phyloP scores from a whole-genome alignment of 2,113 vertebrate genomes.

The Deroptyus accipitrinus region DNA sequence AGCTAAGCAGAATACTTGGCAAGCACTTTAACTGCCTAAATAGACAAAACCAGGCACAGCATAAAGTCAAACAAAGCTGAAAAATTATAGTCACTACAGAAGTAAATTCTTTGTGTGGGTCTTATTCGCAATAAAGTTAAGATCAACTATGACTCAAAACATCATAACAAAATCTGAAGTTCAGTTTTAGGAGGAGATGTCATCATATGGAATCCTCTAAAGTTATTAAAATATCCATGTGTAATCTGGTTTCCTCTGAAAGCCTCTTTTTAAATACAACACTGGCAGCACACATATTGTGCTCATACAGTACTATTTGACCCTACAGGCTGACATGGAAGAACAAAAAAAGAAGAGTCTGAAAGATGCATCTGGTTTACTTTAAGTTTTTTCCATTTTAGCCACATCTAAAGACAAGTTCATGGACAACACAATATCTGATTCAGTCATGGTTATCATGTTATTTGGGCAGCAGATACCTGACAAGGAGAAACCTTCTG shows the following conservation, averaged over 20 bases:
- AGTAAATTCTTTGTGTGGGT: not conserved
- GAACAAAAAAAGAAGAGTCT: not conserved
- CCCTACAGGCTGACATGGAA: not conserved
- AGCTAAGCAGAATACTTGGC: not conserved
- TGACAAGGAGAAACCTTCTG: not conserved
- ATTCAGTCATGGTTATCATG: not conserved
- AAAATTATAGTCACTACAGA: not conserved
- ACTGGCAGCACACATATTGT: not conserved
- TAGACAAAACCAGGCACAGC: not conserved
- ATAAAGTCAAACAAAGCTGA: conserved; percentile 23
- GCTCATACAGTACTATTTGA: not conserved
- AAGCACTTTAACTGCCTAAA: conserved; percentile 1
- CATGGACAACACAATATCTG: not conserved
- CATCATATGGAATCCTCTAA: not conserved
- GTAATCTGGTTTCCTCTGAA: not conserved
- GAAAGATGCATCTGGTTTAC: not conserved
- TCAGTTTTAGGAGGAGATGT: not conserved
- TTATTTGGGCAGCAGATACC: not conserved
- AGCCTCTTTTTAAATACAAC: not conserved
- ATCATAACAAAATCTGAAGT: not conserved
- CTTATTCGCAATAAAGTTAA: not conserved
- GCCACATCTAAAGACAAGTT: not conserved
- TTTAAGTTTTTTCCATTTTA: not conserved
- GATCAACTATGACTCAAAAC: not conserved
- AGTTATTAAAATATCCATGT: not conserved